Evolutionary conservation across 1,140 invertebrate species (phyloP), one percentile per base, ranked within the genome.

Genomic region (Eupeodes corollae): DNA sequence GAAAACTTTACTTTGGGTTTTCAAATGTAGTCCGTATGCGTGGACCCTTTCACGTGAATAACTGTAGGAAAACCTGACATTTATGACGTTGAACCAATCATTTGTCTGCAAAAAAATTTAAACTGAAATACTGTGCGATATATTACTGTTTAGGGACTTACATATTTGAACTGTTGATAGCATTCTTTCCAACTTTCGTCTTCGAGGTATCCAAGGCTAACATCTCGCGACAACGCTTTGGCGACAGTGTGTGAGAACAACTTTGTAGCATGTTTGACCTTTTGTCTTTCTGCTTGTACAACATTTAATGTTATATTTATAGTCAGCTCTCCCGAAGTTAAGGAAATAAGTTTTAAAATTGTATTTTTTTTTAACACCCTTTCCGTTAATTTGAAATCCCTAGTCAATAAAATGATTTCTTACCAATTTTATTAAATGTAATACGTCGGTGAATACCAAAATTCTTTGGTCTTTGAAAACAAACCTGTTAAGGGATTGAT

Each of bases 1-100:
- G 57, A 50, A 47, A 56, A 61, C 37, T 47, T 38, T 5, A 34
- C 37, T 48, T 42, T n/a, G 49, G 38, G 47, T 19, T 9, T 50
- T 21, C 15, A 50, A 16, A 11, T 43, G 31, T 30, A 47, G 30
- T 5, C 49, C 44, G 38, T 50, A 50, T n/a, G 49, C 49, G 15
- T 43, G 34, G 21, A 5, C 32, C 39, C 49, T 48, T 5, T 6
- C 18, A 40, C 44, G 3, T 10, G 44, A 47, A 16, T 50, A 9
- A 10, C n/a, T 9, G 33, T n/a, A n/a, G 9, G 33, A n/a, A 10
- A 34, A 9, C n/a, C 33, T 9, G n/a, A 34, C 33, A n/a, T 34
- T 34, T 34, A 9, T 9, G n/a, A n/a, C n/a, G n/a, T n/a, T n/a
- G n/a, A n/a, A n/a, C n/a, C n/a, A n/a, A n/a, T n/a, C n/a, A n/a